phyloP scores from a whole-genome alignment of 64 coral and sea anemone genomes.

The Anthopleura sola region DNA sequence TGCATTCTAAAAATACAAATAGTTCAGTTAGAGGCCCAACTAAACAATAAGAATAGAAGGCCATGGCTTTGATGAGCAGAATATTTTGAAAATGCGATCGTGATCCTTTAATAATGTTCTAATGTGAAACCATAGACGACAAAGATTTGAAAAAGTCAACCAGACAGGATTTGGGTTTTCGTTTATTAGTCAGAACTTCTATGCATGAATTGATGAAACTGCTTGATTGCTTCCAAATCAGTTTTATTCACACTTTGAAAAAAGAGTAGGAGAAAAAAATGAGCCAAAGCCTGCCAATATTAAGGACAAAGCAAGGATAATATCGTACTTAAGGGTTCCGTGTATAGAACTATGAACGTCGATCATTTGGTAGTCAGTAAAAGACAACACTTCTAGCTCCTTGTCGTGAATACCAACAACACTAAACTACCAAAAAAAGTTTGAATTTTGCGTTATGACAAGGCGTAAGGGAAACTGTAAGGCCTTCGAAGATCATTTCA shows the following conservation, averaged over 20 bases:
- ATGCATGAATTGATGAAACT: constrained; percentile 14
- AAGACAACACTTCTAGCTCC: constrained; percentile 8
- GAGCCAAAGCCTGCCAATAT: background rate
- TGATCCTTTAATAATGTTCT: background rate
- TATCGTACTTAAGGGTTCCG: background rate
- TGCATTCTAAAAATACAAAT: background rate
- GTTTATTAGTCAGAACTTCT: background rate
- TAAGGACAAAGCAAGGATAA: constrained; percentile 8
- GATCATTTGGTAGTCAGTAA: constrained; percentile 1
- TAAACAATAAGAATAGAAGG: background rate
- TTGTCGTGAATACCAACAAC: constrained; percentile 13
- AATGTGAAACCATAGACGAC: background rate
- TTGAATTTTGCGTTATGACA: background rate
- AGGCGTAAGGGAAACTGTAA: background rate
- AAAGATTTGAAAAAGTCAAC: background rate
- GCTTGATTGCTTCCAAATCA: background rate
- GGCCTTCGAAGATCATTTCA: background rate
- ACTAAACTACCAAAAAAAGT: constrained; percentile 21
- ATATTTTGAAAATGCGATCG: background rate
- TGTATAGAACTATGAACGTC: background rate
- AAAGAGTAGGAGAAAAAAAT: background rate
- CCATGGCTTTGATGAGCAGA: background rate
- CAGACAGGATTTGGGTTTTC: background rate
- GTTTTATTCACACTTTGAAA: background rate
- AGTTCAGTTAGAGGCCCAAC: background rate